Percentiles rank a stretch among this genome's conserved stretches.
Evolutionary conservation across 2,888 invertebrate genomes (phyloP).

Genomic region (Anorthoa munda): DNA sequence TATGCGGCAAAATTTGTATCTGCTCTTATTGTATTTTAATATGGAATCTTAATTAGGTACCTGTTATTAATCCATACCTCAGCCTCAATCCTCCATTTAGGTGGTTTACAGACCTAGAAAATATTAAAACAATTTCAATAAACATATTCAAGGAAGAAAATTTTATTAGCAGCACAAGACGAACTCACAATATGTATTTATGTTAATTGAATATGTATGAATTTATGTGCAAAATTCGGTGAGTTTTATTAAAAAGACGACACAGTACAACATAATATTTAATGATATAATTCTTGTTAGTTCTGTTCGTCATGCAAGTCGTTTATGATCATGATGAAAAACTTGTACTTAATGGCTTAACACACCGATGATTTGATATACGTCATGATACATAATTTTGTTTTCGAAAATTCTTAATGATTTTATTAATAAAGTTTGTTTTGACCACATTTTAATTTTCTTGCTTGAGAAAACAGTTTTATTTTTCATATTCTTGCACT

Average conservation of each 20-base stretch:
- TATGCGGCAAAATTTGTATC: neutral
- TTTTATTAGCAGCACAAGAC: conserved; percentile 38
- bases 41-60: conserved; percentile 34
- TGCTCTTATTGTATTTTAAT: neutral
- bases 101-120: conserved; percentile 88
- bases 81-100: conserved; percentile 74
- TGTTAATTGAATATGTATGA: conserved; percentile 22
- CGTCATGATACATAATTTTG: neutral
- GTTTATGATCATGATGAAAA: conserved; percentile 8
- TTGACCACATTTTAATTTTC: neutral
- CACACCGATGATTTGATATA: conserved; percentile 8
- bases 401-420: neutral
- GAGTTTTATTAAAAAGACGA: conserved; percentile 40
- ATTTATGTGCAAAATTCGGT: conserved; percentile 57
- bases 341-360: neutral
- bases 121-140: conserved; percentile 64
- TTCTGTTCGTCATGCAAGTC: conserved; percentile 49
- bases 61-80: conserved; percentile 73
- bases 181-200: conserved; percentile 58
- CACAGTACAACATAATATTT: conserved; percentile 39
- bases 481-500: conserved; percentile 1
- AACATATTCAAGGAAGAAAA: conserved; percentile 31
- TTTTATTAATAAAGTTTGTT: neutral
- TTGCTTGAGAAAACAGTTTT: neutral
- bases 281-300: conserved; percentile 9